These are phyloP conservation scores for Galerucella nymphaeae DNA, from an alignment of 2,888 invertebrate genomes.

Conservation along the genomic window DNA sequence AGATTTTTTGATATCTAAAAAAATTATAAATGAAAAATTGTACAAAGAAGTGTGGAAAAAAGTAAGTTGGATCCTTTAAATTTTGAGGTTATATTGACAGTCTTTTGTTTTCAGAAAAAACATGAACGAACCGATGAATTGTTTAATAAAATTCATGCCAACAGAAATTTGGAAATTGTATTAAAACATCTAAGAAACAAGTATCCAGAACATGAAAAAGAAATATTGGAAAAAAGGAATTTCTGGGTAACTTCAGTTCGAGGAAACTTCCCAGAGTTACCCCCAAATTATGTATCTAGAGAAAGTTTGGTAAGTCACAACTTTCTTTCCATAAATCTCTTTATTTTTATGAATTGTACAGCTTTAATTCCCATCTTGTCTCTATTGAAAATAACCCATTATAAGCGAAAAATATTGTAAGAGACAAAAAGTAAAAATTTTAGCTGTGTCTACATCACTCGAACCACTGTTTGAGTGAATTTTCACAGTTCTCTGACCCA, in stretches of 20 bases:
- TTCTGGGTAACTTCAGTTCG: conserved; percentile 62
- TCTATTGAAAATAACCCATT: too few species aligned
- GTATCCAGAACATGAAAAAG: conserved; percentile 42
- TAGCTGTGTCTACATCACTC: too few species aligned
- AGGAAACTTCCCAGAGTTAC: conserved; percentile 71
- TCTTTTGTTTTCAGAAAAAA: conserved; percentile 36
- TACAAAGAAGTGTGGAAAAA: conserved; percentile 38
- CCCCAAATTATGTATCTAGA: conserved; percentile 69
- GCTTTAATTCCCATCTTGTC: too few species aligned
- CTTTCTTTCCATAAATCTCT: background rate
- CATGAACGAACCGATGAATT: conserved; percentile 37
- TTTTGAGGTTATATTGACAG: conserved; percentile 21
- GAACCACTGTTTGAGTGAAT: too few species aligned
- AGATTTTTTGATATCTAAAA: conserved; percentile 43
- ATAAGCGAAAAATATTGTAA: too few species aligned
- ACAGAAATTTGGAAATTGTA: conserved; percentile 34
- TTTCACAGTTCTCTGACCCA: too few species aligned
- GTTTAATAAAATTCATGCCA: conserved; percentile 36
- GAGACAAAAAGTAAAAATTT: too few species aligned
- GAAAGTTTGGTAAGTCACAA: conserved; percentile 65
- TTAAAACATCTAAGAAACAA: conserved; percentile 37
- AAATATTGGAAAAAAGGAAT: conserved; percentile 39
- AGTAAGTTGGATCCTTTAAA: conserved; percentile 33
- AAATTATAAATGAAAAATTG: conserved; percentile 40
- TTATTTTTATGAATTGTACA: too few species aligned